Base-by-base conservation (phyloP, 2,113 vertebrate species). In the Campylomormyrus tamandua region DNA sequence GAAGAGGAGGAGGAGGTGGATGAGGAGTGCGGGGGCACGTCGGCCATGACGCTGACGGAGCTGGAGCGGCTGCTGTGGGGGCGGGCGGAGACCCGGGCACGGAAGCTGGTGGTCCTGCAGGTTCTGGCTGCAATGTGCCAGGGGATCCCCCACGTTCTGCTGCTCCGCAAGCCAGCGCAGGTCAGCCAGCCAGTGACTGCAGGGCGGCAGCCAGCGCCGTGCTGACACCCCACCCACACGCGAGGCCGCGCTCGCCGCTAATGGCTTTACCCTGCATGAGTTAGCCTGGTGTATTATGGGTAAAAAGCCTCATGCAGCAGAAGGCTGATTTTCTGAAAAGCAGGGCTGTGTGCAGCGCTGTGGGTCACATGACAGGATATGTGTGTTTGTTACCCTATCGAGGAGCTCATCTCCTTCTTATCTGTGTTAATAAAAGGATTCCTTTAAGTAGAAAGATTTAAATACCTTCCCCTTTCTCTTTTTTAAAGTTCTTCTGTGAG, bases 91-190 rank as follows among this genome's bases (percentile, higher is more conserved):
- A 80, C 53, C 15, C 94, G 91, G 83, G 93, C 92, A 45, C 96
- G 92, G 92, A 96, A 93, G 91, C 93, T 99, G 77, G 93, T 94
- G 83, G 90, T 97, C n/a, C 95, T 99, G 46, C 98, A 99, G 93
- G 93, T 97, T 2, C 88, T 98, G 93, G 97, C 97, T 1, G 88
- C 96, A 0, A 93, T 99, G 93, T 97, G 97, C 0, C 97, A 99
- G 92, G 95, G 89, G 2, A 87, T 98, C 91, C 97, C 97, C 0
- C 97, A 97, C 90, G 94, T 95, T 0, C 92, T 97, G 89, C 96
- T 99, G 90, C 96, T 99, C 89, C 97, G 95, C 10, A 96, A 97
- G 50, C 87, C 96, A 48, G 92, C 90, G 50, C 98, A 99, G 98
- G 98, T 98, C 53, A 91, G 95, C 92, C 1, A 15, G 39, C 70